Evolutionary conservation across 2,888 invertebrate genomes (phyloP), one percentile per base, ranked within the genome.

Genomic region (Thecophora atra): DNA sequence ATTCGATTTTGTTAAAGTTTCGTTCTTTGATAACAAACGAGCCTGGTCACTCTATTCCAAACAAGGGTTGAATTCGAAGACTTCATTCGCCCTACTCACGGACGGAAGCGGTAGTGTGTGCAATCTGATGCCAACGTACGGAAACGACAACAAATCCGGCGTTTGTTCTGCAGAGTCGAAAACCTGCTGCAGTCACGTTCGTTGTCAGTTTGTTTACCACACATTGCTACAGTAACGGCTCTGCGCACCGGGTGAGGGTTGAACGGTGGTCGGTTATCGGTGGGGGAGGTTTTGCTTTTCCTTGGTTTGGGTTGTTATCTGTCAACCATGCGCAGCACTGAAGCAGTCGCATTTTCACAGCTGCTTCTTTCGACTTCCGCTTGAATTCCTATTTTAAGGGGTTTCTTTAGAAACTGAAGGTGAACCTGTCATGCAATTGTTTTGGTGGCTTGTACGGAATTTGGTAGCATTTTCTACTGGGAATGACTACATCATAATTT

Each of bases 61-160:
- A 70, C 73, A 75, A 76, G 76, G 77, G 76, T 77, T 76, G 77
- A 77, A 75, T 73, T 72, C 7, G n/a, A 15, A 19, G 71, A 76
- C 72, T 73, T 26, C 67, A 72, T 62, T 28, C 67, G 44, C 71
- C 37, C 52, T 62, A 51, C 56, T 58, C 60, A 44, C 64, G 73
- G 71, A n/a, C n/a, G 70, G 64, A 73, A 13, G 24, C 28, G 65
- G 28, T 52, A 13, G 24, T 28, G 65, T 17, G 13, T 8, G 19
- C 24, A 44, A n/a, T n/a, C 64, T 17, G 21, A 62, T 54, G 68
- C 64, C 72, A 52, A 65, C 63, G 64, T 44, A 65, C 54, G 76
- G 75, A 74, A 67, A 52, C 30, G 66, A 51, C 66, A 67, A 65
- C 72, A 56, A 70, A 70, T 8, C 60, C 63, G 60, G 68, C 68